Conservation (phyloP, 2,888 invertebrate genomes). For the Chrysolina oricalcia region DNA sequence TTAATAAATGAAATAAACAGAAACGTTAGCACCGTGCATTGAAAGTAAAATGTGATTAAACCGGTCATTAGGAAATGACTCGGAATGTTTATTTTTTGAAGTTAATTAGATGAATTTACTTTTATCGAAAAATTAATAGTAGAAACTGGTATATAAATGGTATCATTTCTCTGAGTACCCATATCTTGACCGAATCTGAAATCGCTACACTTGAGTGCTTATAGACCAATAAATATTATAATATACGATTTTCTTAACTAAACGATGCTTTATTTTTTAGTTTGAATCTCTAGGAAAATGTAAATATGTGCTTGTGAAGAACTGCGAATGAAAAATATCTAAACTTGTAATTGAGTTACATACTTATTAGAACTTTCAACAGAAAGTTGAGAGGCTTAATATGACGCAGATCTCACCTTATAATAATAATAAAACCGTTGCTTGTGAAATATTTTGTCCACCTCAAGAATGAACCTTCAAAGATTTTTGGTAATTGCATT, state of each 20-base stretch:
- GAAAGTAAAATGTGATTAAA: slow-evolving; percentile 27
- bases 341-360: too few species aligned
- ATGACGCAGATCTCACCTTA: too few species aligned
- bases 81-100: slow-evolving; percentile 25
- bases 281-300: too few species aligned
- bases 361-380: too few species aligned
- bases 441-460: too few species aligned
- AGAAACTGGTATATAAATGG: slow-evolving; percentile 3
- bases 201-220: background rate
- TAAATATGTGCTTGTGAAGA: too few species aligned
- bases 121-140: slow-evolving; percentile 11
- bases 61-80: slow-evolving; percentile 17
- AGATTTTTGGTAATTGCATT: too few species aligned
- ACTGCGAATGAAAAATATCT: too few species aligned
- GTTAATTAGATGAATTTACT: slow-evolving; percentile 23
- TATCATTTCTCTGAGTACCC: background rate
- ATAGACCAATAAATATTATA: background rate
- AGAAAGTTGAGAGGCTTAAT: too few species aligned
- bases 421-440: too few species aligned
- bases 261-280: too few species aligned
- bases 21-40: slow-evolving; percentile 5
- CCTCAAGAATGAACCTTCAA: too few species aligned
- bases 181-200: background rate
- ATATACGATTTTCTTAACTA: background rate
- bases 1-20: slow-evolving; percentile 25